These are phyloP conservation scores for Rhineura floridana DNA, from an alignment of 2,113 vertebrate genomes.

Conservation along the genomic window DNA sequence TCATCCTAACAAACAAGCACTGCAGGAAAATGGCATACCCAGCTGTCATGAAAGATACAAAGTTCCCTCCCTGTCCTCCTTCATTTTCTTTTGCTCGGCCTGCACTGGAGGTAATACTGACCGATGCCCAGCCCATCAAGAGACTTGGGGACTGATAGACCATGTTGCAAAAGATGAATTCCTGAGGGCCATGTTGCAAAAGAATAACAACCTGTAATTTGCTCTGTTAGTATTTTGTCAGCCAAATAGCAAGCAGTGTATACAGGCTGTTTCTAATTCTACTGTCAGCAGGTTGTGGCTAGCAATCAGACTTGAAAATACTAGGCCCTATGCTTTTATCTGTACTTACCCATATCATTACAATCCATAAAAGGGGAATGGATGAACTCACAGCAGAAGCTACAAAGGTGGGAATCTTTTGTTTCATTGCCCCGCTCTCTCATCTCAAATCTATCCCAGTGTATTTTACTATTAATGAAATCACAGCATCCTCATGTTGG, in stretches of 20 bases:
- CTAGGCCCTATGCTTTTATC: constrained; percentile 1
- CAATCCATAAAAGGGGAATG: background rate
- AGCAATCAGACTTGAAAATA: constrained; percentile 44
- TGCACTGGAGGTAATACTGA: constrained; percentile 27
- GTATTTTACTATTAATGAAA: background rate
- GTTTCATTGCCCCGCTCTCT: background rate
- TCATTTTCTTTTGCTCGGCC: constrained; percentile 45
- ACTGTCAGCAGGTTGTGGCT: constrained; percentile 62
- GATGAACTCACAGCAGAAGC: constrained; percentile 20
- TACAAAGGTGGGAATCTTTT: constrained; percentile 15
- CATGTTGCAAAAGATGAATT: constrained; percentile 44
- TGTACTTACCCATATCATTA: constrained; percentile 19
- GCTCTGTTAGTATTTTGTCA: constrained; percentile 62
- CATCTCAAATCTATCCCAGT: background rate
- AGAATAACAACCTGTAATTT: constrained; percentile 64
- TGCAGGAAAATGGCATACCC: constrained; percentile 44
- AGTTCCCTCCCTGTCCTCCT: constrained; percentile 36
- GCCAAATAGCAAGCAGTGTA: constrained; percentile 50
- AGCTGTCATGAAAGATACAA: constrained; percentile 37
- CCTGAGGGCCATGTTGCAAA: constrained; percentile 14
- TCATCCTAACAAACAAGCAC: constrained; percentile 51
- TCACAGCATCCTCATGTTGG: background rate
- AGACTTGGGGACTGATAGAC: constrained; percentile 50
- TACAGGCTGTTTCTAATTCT: constrained; percentile 61
- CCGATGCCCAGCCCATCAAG: constrained; percentile 35